phyloP scores from a whole-genome alignment of 2,113 vertebrate species.

The Cryptomyrus ogoouensis region DNA sequence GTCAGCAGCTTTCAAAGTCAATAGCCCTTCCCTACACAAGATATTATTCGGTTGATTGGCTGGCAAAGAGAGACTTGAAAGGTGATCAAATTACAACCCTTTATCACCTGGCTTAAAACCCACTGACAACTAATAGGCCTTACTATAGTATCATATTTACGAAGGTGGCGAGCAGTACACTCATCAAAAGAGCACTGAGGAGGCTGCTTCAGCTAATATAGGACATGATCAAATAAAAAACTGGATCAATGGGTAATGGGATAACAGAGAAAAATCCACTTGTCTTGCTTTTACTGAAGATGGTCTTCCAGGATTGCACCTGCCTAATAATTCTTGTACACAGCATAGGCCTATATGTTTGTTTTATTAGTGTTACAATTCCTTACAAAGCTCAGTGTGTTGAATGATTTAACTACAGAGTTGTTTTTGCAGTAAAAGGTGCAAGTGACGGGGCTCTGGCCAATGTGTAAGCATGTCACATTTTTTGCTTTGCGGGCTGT shows the following conservation, averaged over 20 bases:
- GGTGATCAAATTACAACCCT: neutral
- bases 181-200: neutral
- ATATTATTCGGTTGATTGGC: neutral
- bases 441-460: conserved; percentile 41
- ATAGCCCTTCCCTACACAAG: neutral
- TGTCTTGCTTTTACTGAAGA: neutral
- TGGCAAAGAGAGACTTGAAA: neutral
- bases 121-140: neutral
- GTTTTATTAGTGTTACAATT: neutral
- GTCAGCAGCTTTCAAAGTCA: neutral
- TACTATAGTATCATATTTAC: neutral
- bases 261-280: neutral
- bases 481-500: conserved; percentile 31
- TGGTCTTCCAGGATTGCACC: neutral
- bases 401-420: conserved; percentile 62
- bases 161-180: neutral
- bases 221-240: neutral
- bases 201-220: neutral
- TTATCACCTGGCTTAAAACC: neutral
- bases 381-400: too few species aligned
- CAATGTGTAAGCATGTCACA: conserved; percentile 62
- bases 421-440: conserved; percentile 63
- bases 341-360: neutral
- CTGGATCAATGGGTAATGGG: neutral
- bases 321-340: neutral